phyloP scores from a whole-genome alignment of 2,888 invertebrate species.

The Megastigmus dorsalis region DNA sequence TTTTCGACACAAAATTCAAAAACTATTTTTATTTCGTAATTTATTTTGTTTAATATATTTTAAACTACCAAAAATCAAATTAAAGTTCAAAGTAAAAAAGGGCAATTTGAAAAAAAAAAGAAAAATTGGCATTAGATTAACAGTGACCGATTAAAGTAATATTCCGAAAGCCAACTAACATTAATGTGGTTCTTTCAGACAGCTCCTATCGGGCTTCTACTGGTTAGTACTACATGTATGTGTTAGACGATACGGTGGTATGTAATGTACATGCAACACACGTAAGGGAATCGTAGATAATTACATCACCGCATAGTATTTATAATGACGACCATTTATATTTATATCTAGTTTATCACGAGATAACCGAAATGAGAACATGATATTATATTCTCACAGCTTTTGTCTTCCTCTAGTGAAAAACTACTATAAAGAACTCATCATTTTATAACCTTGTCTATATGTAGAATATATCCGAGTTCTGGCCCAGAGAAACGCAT shows the following conservation, averaged over 20 bases:
- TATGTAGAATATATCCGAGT: neutral
- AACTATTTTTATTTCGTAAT: too few relatives aligned
- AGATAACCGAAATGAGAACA: neutral
- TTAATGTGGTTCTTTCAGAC: conserved; percentile 80
- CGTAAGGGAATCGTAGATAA: conserved; percentile 45
- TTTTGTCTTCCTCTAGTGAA: conserved; percentile 1
- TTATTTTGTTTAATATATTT: too few relatives aligned
- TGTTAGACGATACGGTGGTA: conserved; percentile 64
- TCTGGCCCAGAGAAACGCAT: conserved; percentile 9
- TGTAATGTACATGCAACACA: conserved; percentile 53
- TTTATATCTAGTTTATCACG: conserved; percentile 8
- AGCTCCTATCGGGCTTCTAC: conserved; percentile 84
- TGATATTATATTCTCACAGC: neutral
- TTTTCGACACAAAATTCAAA: too few relatives aligned
- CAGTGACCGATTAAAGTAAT: neutral
- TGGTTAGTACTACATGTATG: conserved; percentile 79
- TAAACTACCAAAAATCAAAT: neutral
- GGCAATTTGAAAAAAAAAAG: conserved; percentile 13
- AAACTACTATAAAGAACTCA: conserved; percentile 1
- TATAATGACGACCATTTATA: conserved; percentile 5
- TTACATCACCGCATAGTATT: conserved; percentile 38
- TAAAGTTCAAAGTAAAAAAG: conserved; percentile 2
- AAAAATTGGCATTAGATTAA: conserved; percentile 22
- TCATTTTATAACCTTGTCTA: conserved; percentile 6
- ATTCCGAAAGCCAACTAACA: conserved; percentile 63